A percentile compares a stretch with the other conserved stretches of the same genome.
Evolutionary conservation across 2,888 invertebrate genomes (phyloP).

Genomic region (Pollenia griseotomentosa): DNA sequence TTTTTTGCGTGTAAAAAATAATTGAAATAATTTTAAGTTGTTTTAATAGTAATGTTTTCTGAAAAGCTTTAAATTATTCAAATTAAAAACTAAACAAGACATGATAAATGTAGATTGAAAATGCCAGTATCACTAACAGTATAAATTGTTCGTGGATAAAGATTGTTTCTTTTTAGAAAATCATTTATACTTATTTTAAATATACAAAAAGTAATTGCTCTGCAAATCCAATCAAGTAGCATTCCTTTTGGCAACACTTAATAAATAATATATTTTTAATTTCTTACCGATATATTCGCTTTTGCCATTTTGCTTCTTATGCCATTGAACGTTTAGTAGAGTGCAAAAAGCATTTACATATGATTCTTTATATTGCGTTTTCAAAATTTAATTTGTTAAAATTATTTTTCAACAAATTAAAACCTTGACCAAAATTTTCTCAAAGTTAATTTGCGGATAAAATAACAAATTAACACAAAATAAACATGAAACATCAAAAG

Average conservation of each 20-base stretch:
- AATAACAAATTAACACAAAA: slow-evolving; percentile 2
- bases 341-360: not conserved
- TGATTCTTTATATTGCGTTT: not conserved
- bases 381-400: slow-evolving; percentile 24
- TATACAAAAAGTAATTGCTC: no score
- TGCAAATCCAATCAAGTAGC: no score
- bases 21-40: slow-evolving; percentile 19
- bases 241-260: no score
- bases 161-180: no score
- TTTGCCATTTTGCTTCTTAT: no score
- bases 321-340: not conserved
- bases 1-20: slow-evolving; percentile 32
- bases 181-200: no score
- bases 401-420: not conserved
- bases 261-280: no score
- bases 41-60: slow-evolving; percentile 11
- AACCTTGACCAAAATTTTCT: slow-evolving; percentile 57
- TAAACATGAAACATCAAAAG: not conserved
- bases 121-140: not conserved
- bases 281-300: no score
- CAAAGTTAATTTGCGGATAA: slow-evolving; percentile 22
- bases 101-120: not conserved
- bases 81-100: slow-evolving; percentile 19
- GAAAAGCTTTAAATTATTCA: slow-evolving; percentile 23
- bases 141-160: no score